These are phyloP conservation scores for Prunella strophiata DNA, from an alignment of 2,797 vertebrate genomes.

Conservation along the genomic window DNA sequence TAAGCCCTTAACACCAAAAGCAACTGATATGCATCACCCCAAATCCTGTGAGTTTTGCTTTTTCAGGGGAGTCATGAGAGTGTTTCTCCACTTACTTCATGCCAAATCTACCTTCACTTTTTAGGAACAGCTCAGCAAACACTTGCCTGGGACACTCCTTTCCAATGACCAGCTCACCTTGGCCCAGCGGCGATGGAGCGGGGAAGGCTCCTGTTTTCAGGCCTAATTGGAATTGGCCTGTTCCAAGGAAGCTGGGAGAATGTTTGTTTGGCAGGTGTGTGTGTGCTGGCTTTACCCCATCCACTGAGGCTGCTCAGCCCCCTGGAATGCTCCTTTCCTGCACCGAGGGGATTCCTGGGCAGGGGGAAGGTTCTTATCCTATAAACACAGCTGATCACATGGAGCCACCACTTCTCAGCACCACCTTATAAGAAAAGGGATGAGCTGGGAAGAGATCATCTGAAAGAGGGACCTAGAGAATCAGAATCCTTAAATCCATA, in stretches of 20 bases:
- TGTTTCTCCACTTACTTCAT: background rate
- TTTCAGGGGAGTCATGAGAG: background rate
- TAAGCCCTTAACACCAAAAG: background rate
- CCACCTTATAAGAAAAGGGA: background rate
- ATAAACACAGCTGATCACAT: background rate
- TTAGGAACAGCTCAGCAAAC: background rate
- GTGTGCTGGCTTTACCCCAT: background rate
- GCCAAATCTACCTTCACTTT: background rate
- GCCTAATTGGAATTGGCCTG: background rate
- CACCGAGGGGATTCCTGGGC: background rate
- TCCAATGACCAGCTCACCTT: background rate
- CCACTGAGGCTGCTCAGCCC: background rate
- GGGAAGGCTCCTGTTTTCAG: background rate
- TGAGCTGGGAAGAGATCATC: background rate
- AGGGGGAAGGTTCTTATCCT: background rate
- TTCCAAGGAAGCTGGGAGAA: background rate
- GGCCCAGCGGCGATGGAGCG: rapidly evolving
- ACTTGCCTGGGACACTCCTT: background rate
- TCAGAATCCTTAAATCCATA: background rate
- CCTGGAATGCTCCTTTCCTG: conserved; percentile 24
- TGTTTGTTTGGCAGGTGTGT: background rate
- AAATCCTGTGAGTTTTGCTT: background rate
- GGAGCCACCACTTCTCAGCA: background rate
- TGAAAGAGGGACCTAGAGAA: background rate
- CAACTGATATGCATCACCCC: background rate